Evolutionary conservation across 2,113 vertebrate genomes (phyloP).

Genomic region (Myiozetetes cayanensis): DNA sequence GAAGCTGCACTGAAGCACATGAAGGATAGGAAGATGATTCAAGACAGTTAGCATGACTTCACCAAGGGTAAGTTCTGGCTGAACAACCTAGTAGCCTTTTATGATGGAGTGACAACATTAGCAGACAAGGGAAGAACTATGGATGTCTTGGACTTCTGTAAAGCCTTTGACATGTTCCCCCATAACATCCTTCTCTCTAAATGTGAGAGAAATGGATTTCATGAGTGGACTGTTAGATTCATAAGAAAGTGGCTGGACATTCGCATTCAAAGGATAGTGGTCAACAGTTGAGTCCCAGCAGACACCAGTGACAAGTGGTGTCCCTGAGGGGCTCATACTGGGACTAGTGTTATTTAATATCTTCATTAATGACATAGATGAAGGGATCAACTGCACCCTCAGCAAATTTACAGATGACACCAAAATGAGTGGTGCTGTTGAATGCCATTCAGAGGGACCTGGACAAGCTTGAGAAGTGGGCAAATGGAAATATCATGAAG

Average conservation of each 20-base stretch:
- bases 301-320: neutral
- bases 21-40: neutral
- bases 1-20: neutral
- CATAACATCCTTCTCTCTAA: neutral
- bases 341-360: neutral
- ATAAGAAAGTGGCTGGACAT: neutral
- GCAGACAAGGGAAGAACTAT: neutral
- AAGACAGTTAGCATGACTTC: neutral
- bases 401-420: neutral
- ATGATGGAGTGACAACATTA: neutral
- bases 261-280: neutral
- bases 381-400: neutral
- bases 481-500: neutral
- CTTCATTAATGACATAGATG: neutral
- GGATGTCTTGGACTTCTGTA: neutral
- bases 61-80: neutral
- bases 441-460: neutral
- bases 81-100: neutral
- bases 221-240: neutral
- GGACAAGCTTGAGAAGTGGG: neutral
- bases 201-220: neutral
- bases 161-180: neutral
- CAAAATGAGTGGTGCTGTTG: neutral
- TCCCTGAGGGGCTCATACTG: neutral
- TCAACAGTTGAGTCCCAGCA: neutral